Conservation (phyloP, 2,113 vertebrate genomes). For the Plestiodon gilberti region DNA sequence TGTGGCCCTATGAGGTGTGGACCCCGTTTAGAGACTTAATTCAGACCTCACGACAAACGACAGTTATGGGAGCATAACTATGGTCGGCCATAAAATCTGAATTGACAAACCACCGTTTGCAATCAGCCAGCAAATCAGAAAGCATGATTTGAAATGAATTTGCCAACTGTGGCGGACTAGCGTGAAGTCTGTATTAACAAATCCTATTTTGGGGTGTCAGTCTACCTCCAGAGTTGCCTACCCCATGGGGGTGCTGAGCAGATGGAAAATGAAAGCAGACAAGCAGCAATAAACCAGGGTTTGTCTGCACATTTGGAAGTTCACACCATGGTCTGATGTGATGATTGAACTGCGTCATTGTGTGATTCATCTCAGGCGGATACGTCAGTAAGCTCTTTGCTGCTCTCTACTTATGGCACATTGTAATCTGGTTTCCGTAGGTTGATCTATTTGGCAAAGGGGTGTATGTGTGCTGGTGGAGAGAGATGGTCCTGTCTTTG, state of each 20-base stretch:
- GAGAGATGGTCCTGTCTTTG: background rate
- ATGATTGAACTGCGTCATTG: background rate
- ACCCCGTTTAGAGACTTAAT: background rate
- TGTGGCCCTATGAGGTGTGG: background rate
- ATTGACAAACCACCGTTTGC: background rate
- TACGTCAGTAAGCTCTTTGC: background rate
- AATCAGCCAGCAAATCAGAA: background rate
- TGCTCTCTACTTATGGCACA: background rate
- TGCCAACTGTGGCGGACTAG: background rate
- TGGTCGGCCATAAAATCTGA: background rate
- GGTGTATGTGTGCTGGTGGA: background rate
- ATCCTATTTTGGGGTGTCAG: background rate
- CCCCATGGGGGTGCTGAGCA: background rate
- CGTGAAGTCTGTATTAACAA: background rate
- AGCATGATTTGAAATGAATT: background rate
- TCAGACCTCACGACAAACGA: background rate
- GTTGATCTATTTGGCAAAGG: background rate
- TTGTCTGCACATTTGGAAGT: background rate
- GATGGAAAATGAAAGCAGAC: background rate
- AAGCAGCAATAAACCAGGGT: background rate
- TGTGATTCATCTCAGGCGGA: background rate
- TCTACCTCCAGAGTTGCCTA: background rate
- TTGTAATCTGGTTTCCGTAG: constrained; percentile 1
- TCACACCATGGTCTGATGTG: background rate
- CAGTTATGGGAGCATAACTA: no score